Conservation (phyloP, 35 echinoderm and acorn worm species). For the Holothuria glaberrima region DNA sequence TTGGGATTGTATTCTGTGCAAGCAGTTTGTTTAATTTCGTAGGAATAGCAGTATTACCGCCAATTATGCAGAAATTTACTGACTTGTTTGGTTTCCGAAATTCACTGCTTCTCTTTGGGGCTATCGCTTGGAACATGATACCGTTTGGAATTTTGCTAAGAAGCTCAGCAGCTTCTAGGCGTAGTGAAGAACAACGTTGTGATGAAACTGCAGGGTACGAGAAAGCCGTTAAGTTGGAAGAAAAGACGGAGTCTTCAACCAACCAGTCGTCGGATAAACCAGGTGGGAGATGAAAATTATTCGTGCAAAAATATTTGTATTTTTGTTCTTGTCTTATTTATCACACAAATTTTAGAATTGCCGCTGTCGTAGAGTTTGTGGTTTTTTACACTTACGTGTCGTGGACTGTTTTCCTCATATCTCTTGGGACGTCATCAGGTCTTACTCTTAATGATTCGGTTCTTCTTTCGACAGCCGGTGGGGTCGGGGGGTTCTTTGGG, state of each 20-base stretch:
- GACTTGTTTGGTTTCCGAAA: neutral
- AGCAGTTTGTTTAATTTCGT: neutral
- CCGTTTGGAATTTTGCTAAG: neutral
- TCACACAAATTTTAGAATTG: neutral
- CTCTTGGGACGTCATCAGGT: neutral
- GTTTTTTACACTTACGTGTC: neutral
- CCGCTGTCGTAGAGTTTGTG: neutral
- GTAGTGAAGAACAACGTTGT: neutral
- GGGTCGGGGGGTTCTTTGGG: neutral
- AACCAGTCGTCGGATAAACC: neutral
- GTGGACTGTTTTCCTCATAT: neutral
- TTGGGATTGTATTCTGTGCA: neutral
- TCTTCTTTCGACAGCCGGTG: neutral
- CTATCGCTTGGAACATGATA: neutral
- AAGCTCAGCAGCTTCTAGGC: neutral
- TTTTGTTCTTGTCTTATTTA: neutral
- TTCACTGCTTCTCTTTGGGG: slow-evolving; percentile 1
- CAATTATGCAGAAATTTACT: neutral
- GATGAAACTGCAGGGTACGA: neutral
- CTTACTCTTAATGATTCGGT: neutral
- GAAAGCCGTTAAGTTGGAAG: neutral
- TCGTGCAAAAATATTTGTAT: too few species aligned
- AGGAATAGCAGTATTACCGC: neutral
- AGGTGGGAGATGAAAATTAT: neutral
- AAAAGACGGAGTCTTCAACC: neutral